phyloP scores from a whole-genome alignment of 1,140 invertebrate species.

The Eupeodes corollae region DNA sequence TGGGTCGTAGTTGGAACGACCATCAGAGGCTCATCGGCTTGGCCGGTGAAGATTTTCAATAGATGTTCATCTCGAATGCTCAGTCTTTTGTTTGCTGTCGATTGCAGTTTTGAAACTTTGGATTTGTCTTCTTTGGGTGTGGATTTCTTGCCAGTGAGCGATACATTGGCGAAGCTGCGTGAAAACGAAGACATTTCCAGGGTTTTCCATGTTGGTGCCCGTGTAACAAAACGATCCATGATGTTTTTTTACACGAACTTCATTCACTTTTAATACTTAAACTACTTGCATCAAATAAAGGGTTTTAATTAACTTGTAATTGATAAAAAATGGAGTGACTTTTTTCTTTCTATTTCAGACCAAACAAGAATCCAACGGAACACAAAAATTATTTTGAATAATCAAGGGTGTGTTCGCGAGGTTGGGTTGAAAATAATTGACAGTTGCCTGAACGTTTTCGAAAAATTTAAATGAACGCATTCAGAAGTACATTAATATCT shows the following conservation, averaged over 20 bases:
- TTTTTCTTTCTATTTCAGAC: too few species aligned
- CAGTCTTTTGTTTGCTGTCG: not conserved
- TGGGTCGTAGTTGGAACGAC: too few species aligned
- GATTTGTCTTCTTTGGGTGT: not conserved
- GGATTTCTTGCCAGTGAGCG: not conserved
- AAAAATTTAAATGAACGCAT: too few species aligned
- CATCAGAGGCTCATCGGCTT: conserved; percentile 1
- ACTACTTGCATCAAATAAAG: not conserved
- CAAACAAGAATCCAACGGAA: too few species aligned
- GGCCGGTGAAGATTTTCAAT: conserved; percentile 1
- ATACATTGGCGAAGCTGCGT: not conserved
- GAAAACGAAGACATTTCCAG: conserved; percentile 9
- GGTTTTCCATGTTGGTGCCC: conserved; percentile 19
- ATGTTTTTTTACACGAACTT: not conserved
- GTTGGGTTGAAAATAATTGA: too few species aligned
- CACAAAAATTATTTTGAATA: too few species aligned
- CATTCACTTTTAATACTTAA: not conserved
- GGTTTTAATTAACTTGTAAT: too few species aligned
- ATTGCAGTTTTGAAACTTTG: not conserved
- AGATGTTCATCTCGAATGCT: conserved; percentile 7
- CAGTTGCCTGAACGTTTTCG: too few species aligned
- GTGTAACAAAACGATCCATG: conserved; percentile 21
- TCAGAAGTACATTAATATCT: too few species aligned
- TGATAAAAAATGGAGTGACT: too few species aligned
- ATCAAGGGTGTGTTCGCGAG: too few species aligned